Evolutionary conservation across 1,140 invertebrate genomes (phyloP), one percentile per base, ranked within the genome.

Genomic region (Whitmania pigra): DNA sequence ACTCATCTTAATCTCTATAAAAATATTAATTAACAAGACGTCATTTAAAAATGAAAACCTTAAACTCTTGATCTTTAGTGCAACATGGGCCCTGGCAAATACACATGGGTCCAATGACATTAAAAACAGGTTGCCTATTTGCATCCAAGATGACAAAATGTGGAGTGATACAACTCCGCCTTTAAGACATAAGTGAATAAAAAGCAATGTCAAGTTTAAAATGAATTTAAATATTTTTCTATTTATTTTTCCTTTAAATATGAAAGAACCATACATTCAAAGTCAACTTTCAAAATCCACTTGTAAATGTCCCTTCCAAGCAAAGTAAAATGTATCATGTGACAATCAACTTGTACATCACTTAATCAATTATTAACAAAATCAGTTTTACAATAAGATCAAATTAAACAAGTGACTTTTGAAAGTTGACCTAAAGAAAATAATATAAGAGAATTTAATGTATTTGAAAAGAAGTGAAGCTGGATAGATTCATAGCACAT

Each of bases 61-160:
- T 63, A 57, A 73, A 73, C 29, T 73, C 31, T 31, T 63, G 53
- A 53, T 73, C 73, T 18, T 27, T 22, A 13, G 54, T 71, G 27
- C 69, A 74, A 53, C 74, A 75, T 15, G 66, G 67, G 9, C 67
- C 67, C 29, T 73, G 60, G 72, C 72, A 75, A n/a, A 71, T 69
- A 22, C 74, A 75, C 22, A 43, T 29, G 25, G 74, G 74, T 57
- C 74, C 72, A 27, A 29, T 49, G 9, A 74, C 60, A 29, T 66
- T 40, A 9, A 74, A 54, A 25, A 71, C 31, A 27, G 31, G 27
- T 31, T 71, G 31, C 6, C 73, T 69, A 22, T 76, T 60, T 13
- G 78, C 78, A 74, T 79, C 75, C 67, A 72, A 54, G 40, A 81
- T 76, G 27, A 69, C 69, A 72, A 77, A 81, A 9, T 74, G 72